Base-by-base conservation (phyloP, 2,113 vertebrate genomes). In the Prochilodus magdalenae region DNA sequence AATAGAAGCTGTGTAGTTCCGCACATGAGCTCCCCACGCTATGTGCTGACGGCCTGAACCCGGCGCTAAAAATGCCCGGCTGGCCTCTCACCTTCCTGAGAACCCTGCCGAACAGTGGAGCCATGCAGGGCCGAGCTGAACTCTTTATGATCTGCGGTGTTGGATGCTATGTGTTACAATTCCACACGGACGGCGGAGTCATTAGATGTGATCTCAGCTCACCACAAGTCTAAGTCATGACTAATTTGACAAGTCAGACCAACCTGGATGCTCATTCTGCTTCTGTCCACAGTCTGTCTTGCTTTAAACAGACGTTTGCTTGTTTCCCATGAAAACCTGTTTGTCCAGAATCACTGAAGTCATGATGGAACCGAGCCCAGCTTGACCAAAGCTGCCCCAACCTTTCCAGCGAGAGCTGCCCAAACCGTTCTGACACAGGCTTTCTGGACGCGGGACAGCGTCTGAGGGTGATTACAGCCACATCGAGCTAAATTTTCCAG, bases 21-120 rank as follows among this genome's bases (percentile, higher is more conserved):
- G n/a, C 77, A 59, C 77, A 69, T 20, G 47, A 40, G 30, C 78
- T 75, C 84, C 55, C 82, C 60, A 69, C 65, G 81, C 80, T 87
- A 89, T 91, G 87, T 87, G 90, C 90, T 92, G 90, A 91, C 89
- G 75, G 44, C 71, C 79, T 72, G 49, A 71, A 40, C 84, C n/a
- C 71, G 51, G 77, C 87, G 88, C 74, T 88, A 90, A 90, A 92
- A 90, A 90, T 89, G 75, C 53, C 55, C 59, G 0, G 22, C 65
- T 22, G 79, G 74, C 80, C 82, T 67, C 65, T 79, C 75, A 78
- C 86, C 73, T 74, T 1, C 70, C 85, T 79, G 75, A 84, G 69
- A 91, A 88, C 16, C 81, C 89, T 90, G 87, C 88, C 88, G 84
- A 84, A 75, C 11, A 30, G 26, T 76, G 73, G 66, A 81, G 74